Percentiles rank a stretch among this genome's conserved stretches.
These are phyloP conservation scores for Limanda limanda DNA, from an alignment of 2,113 vertebrate genomes.

Conservation along the genomic window DNA sequence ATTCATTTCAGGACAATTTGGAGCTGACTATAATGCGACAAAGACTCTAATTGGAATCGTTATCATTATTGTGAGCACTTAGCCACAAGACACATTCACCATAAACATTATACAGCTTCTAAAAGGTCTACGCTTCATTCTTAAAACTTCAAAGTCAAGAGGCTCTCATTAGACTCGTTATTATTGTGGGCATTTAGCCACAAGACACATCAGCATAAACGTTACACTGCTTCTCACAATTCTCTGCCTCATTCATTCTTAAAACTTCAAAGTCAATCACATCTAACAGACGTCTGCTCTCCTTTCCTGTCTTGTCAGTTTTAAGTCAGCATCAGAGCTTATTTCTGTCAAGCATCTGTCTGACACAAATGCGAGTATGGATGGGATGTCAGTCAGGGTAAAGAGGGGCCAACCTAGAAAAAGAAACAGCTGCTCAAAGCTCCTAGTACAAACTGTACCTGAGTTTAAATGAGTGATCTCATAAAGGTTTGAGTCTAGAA, in stretches of 20 bases:
- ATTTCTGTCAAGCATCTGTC: constrained; percentile 29
- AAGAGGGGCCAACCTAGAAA: constrained; percentile 25
- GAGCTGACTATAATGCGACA: constrained; percentile 2
- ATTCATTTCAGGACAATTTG: constrained; percentile 34
- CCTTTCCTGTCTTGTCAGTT: constrained; percentile 42
- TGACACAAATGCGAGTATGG: constrained; percentile 12
- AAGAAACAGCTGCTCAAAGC: constrained; percentile 3
- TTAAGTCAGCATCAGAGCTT: constrained; percentile 25
- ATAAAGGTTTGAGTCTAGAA: constrained; percentile 5
- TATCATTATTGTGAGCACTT: constrained; percentile 37
- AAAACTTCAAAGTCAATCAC: constrained; percentile 39
- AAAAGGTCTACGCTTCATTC: constrained; percentile 23
- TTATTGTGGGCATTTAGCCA: background rate
- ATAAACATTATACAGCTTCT: constrained; percentile 20
- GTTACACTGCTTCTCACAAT: constrained; percentile 26
- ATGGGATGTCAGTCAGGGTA: constrained; percentile 17
- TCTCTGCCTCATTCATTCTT: constrained; percentile 14
- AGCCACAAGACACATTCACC: constrained; percentile 31
- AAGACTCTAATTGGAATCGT: constrained; percentile 22
- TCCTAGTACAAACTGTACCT: constrained; percentile 5
- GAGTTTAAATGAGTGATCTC: constrained; percentile 2
- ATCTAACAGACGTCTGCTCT: constrained; percentile 36
- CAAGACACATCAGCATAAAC: constrained; percentile 19
- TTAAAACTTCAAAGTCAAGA: constrained; percentile 37
- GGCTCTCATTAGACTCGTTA: constrained; percentile 23